These are phyloP conservation scores for Phaetusa simplex DNA, from an alignment of 2,113 vertebrate species.

Conservation along the genomic window DNA sequence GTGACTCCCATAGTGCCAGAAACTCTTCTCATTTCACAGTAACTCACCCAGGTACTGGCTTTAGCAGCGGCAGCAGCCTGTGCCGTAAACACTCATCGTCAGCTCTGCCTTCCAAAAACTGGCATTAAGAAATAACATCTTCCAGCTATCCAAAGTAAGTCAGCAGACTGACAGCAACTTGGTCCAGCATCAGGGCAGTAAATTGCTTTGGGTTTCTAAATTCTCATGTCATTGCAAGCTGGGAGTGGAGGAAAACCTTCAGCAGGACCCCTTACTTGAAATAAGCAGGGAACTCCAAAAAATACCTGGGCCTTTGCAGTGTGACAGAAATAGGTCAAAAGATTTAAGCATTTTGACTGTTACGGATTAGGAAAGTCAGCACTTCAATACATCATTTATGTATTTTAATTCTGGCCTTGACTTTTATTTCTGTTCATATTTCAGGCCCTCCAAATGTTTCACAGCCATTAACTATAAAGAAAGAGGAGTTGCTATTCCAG, in stretches of 20 bases:
- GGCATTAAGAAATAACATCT: background rate
- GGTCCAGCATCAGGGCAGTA: background rate
- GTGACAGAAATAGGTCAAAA: background rate
- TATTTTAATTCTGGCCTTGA: background rate
- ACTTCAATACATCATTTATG: background rate
- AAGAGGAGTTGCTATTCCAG: background rate
- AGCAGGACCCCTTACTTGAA: background rate
- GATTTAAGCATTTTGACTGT: background rate
- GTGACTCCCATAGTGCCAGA: fast-evolving
- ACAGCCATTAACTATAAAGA: background rate
- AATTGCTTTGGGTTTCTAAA: background rate
- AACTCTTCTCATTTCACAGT: background rate
- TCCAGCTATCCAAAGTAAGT: background rate
- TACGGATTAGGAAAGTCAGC: background rate
- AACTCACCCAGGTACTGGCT: background rate
- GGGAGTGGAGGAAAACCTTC: background rate
- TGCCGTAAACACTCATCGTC: background rate
- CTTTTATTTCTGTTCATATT: background rate
- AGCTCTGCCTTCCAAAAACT: background rate
- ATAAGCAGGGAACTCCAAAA: background rate
- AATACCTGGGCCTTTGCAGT: background rate
- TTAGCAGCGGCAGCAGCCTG: background rate
- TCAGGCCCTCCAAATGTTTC: background rate
- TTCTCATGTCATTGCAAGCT: background rate
- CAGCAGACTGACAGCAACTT: background rate